Conservation (phyloP, 2,888 invertebrate genomes). For the Heliconius aoede region DNA sequence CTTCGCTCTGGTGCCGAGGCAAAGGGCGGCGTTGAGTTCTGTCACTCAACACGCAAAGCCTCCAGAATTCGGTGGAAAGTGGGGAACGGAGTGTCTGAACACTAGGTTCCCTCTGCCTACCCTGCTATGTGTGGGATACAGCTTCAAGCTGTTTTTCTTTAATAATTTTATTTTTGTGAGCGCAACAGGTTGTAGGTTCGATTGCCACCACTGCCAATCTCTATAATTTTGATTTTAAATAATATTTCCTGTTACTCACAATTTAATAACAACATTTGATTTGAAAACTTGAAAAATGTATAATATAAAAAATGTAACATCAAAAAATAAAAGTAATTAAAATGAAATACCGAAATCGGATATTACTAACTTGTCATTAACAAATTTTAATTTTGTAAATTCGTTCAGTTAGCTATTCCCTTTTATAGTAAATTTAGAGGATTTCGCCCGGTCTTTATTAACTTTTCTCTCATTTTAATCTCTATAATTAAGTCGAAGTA, state of each 20-base stretch:
- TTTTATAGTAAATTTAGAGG: conserved; percentile 9
- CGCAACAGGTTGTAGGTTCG: too few species aligned
- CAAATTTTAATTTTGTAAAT: conserved; percentile 20
- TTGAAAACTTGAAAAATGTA: background rate
- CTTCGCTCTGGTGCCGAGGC: too few species aligned
- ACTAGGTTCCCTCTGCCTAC: too few species aligned
- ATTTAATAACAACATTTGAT: background rate
- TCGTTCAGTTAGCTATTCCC: conserved; percentile 4
- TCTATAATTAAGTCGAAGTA: conserved; percentile 19
- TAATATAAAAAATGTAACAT: background rate
- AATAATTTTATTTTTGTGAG: too few species aligned
- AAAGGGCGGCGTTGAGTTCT: too few species aligned
- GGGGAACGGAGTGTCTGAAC: too few species aligned
- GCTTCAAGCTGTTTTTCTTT: too few species aligned
- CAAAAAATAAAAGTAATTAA: background rate
- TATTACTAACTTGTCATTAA: conserved; percentile 5
- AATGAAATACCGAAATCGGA: background rate
- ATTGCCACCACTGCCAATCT: too few species aligned
- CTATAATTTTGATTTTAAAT: background rate
- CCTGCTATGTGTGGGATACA: too few species aligned
- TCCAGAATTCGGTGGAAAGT: too few species aligned
- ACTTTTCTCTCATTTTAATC: conserved; percentile 26
- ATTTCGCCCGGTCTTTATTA: conserved; percentile 20
- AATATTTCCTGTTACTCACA: background rate
- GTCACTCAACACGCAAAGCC: too few species aligned